Evolutionary conservation across 2,797 vertebrate genomes (phyloP), one percentile per base, ranked within the genome.

Genomic region (Channallabes apus): DNA sequence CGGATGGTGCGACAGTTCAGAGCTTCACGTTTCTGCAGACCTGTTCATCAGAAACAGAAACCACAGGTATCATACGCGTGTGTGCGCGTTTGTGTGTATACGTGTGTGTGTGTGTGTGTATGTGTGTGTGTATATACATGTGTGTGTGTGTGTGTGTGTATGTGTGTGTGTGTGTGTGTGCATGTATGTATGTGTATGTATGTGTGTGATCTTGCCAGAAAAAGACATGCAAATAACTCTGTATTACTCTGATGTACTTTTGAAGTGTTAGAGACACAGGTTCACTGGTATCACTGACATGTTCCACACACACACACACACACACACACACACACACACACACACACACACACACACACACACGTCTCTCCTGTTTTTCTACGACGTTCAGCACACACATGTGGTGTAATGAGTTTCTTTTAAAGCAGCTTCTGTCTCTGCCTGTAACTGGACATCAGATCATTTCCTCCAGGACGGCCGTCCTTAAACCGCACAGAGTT

Each of bases 11-110:
- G 87, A 93, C 98, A 99, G 82, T 94, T 91, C 29, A 91, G 81
- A 12, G 93, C 96, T 91, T 97, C 97, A 0, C 98, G 97, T 92
- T 99, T 99, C 93, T 99, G 97, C 93, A 98, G 96, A 85, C 97
- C 98, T 99, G 94, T 80, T 54, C 81, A 14, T 41, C 68, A 88
- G 24, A 35, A 12, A 77, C 20, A 77, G 9, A 67, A 58, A 58
- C 41, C 41, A 71, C 17, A 88, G 61, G 27, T 75, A 58, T 38
- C 27, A 51, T 35, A 72, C 27, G 67, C 9, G 32, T 35, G 6
- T 41, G 20, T 22, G n/a, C 14, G 59, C 22, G 59, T 61, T 2
- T 22, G 4, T 61, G 20, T 61, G 20, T 61, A 1, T 56, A 15
- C 9, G 56, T 18, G 56, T 56, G 56, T 56, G 56, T 56, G n/a